Conservation (phyloP, 92 coral and sea anemone species). For the Meandrina meandrites region DNA sequence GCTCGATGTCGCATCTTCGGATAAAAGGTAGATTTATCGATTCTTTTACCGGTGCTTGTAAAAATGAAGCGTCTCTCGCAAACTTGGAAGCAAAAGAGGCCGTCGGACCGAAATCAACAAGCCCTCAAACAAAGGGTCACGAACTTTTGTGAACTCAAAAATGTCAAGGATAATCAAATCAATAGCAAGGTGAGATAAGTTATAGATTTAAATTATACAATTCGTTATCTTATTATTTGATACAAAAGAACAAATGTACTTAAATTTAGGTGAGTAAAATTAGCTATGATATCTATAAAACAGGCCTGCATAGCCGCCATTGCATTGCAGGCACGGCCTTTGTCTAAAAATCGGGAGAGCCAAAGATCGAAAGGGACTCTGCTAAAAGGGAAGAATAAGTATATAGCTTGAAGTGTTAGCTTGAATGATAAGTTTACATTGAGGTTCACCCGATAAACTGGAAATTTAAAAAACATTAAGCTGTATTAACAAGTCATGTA, state of each 20-base stretch:
- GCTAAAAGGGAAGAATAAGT: too few species aligned
- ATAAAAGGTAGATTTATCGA: neutral
- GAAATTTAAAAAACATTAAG: too few species aligned
- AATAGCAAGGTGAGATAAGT: conserved; percentile 14
- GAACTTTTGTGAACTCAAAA: conserved; percentile 13
- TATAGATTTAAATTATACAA: neutral
- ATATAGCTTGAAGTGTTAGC: neutral
- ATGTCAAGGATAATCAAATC: conserved; percentile 1
- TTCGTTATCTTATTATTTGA: neutral
- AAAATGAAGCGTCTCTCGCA: conserved; percentile 82
- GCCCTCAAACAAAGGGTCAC: conserved; percentile 31
- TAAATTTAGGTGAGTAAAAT: too few species aligned
- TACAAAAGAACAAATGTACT: too few species aligned
- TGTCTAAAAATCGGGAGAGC: too few species aligned
- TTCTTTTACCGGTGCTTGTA: neutral
- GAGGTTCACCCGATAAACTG: neutral
- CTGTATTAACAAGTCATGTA: too few species aligned
- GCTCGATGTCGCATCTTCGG: conserved; percentile 16
- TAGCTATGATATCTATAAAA: too few species aligned
- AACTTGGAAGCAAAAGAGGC: conserved; percentile 83
- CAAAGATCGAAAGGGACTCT: too few species aligned
- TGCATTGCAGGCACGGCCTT: too few species aligned
- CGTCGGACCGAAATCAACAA: conserved; percentile 40
- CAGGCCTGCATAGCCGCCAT: too few species aligned
- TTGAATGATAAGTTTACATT: neutral